Evolutionary conservation across 2,113 vertebrate species (phyloP).

Genomic region (Chionomys nivalis): DNA sequence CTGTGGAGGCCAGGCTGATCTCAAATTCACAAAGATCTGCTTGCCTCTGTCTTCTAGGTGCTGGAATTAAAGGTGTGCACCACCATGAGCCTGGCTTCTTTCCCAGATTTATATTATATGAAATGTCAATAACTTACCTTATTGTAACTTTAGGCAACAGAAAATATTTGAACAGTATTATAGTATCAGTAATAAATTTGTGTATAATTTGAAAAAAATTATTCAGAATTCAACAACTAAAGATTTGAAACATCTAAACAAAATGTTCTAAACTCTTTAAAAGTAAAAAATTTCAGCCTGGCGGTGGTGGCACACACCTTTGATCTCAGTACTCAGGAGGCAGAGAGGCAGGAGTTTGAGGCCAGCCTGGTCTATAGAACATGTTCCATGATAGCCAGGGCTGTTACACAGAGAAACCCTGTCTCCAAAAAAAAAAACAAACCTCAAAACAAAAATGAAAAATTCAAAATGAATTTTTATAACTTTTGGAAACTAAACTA

Average conservation of each 20-base stretch:
- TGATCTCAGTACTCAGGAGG: not conserved
- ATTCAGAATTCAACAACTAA: not conserved
- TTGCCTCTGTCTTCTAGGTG: not conserved
- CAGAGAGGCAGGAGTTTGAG: not conserved
- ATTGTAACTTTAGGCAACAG: not conserved
- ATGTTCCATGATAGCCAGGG: not conserved
- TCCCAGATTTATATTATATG: not conserved
- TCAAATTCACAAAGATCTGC: not conserved
- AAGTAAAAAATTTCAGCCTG: not conserved
- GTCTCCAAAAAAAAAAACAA: not conserved
- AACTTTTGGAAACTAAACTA: constrained; percentile 12
- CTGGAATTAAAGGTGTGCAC: not conserved
- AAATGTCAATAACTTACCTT: not conserved
- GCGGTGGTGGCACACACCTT: not conserved
- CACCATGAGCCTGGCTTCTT: not conserved
- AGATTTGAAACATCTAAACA: constrained; percentile 22
- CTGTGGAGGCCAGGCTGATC: not conserved
- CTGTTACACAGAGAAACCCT: not conserved
- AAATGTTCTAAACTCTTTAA: constrained; percentile 1
- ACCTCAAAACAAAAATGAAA: not conserved
- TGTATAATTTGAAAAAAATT: not conserved
- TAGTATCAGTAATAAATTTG: not conserved
- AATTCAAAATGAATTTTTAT: not conserved
- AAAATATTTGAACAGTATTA: not conserved
- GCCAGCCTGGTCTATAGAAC: not conserved